Evolutionary conservation across 2,113 vertebrate species (phyloP).

Genomic region (Elachura formosa): DNA sequence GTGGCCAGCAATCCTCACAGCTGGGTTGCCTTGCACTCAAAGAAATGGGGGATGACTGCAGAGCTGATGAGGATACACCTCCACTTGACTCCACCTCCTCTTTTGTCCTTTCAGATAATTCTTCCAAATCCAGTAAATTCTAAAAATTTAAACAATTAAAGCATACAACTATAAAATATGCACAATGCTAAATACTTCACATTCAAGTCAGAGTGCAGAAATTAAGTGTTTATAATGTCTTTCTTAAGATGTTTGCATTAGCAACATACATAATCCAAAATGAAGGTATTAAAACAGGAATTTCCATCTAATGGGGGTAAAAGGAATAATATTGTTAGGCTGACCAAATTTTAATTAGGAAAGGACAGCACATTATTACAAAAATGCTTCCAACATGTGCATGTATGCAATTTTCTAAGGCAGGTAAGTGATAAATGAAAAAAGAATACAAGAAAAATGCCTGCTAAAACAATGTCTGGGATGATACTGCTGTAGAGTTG

Average conservation of each 20-base stretch:
- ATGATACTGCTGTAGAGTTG: neutral
- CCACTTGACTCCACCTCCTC: conserved; percentile 51
- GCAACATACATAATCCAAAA: neutral
- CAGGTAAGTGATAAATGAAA: neutral
- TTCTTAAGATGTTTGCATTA: no score
- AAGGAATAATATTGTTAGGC: neutral
- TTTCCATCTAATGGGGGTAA: neutral
- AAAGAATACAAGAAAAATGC: neutral
- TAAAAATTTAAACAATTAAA: conserved; percentile 27
- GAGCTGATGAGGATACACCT: conserved; percentile 53
- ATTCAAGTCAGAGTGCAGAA: neutral
- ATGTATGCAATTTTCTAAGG: neutral
- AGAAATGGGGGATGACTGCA: conserved; percentile 42
- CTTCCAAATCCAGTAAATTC: conserved; percentile 21
- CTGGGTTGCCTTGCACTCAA: conserved; percentile 59
- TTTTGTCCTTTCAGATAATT: conserved; percentile 19
- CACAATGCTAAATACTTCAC: neutral
- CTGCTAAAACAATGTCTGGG: neutral
- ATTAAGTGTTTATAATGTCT: no score
- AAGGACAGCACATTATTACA: neutral
- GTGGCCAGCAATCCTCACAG: conserved; percentile 63
- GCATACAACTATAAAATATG: neutral
- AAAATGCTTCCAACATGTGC: neutral
- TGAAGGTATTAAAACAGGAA: neutral
- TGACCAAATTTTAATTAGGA: neutral